phyloP scores from a whole-genome alignment of 1,140 invertebrate species.

The Drosophila sp. region DNA sequence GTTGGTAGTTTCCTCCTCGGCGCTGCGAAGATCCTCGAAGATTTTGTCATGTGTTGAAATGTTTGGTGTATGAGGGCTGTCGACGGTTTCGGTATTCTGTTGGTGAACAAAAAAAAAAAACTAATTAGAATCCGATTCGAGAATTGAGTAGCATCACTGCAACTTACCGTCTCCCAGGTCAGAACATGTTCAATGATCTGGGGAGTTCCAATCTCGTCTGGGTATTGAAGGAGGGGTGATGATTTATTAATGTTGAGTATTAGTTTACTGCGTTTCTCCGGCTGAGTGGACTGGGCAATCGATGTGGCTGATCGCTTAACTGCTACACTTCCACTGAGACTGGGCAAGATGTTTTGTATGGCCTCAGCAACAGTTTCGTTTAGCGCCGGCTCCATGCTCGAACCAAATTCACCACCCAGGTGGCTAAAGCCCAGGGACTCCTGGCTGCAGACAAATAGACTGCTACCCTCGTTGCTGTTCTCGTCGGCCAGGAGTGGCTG shows the following conservation, averaged over 20 bases:
- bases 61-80: slow-evolving; percentile 13
- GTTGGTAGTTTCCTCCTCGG: slow-evolving; percentile 56
- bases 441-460: slow-evolving; percentile 41
- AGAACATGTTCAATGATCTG: slow-evolving; percentile 51
- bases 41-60: slow-evolving; percentile 37
- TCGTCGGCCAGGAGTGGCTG: slow-evolving; percentile 44
- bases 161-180: slow-evolving; percentile 42
- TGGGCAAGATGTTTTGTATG: slow-evolving; percentile 18
- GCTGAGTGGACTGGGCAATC: slow-evolving; percentile 33
- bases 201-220: slow-evolving; percentile 49
- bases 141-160: not conserved
- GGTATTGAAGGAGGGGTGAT: slow-evolving; percentile 1
- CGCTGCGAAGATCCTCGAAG: slow-evolving; percentile 47
- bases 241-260: slow-evolving; percentile 37
- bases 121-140: not conserved
- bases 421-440: slow-evolving; percentile 58
- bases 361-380: slow-evolving; percentile 26
- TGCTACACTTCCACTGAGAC: slow-evolving; percentile 3
- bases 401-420: slow-evolving; percentile 25
- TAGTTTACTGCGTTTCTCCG: slow-evolving; percentile 47
- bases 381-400: slow-evolving; percentile 14
- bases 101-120: not conserved
- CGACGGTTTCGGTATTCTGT: slow-evolving; percentile 25
- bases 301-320: slow-evolving; percentile 51
- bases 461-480: slow-evolving; percentile 36